phyloP scores from a whole-genome alignment of 1,140 invertebrate species.

The Littorina saxatilis region DNA sequence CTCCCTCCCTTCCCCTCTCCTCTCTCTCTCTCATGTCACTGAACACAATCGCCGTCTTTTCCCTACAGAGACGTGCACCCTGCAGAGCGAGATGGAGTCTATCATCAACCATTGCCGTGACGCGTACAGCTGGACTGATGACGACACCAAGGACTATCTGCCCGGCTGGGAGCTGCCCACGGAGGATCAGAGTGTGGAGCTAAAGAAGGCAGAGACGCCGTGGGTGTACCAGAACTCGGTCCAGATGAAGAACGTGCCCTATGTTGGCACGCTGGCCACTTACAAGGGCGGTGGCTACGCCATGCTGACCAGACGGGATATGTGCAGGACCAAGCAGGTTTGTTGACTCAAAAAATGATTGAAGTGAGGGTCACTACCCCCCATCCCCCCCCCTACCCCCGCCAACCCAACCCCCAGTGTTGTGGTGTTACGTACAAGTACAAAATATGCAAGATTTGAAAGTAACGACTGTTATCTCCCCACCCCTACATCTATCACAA shows the following conservation, averaged over 20 bases:
- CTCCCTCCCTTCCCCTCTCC: too few species aligned
- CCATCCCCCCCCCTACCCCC: too few species aligned
- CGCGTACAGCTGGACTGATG: slow-evolving; percentile 73
- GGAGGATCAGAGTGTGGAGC: slow-evolving; percentile 47
- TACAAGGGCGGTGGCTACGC: slow-evolving; percentile 75
- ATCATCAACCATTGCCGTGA: slow-evolving; percentile 71
- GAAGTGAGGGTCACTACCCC: too few species aligned
- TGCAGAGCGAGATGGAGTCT: slow-evolving; percentile 52
- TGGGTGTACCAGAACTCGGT: slow-evolving; percentile 70
- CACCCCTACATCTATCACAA: too few species aligned
- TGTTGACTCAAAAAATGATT: too few species aligned
- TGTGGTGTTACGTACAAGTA: too few species aligned
- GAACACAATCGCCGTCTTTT: too few species aligned
- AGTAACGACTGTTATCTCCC: too few species aligned
- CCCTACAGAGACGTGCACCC: slow-evolving; percentile 68
- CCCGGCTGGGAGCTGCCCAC: slow-evolving; percentile 63
- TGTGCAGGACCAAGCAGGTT: slow-evolving; percentile 48
- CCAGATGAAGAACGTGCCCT: slow-evolving; percentile 69
- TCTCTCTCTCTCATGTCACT: too few species aligned
- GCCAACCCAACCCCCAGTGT: too few species aligned
- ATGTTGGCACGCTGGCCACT: slow-evolving; percentile 65
- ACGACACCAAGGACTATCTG: slow-evolving; percentile 72
- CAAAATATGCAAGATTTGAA: too few species aligned
- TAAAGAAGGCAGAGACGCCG: slow-evolving; percentile 57
- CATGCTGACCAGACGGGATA: slow-evolving; percentile 58